phyloP scores from a whole-genome alignment of 2,797 vertebrate species.

The Epinephelus malabaricus region DNA sequence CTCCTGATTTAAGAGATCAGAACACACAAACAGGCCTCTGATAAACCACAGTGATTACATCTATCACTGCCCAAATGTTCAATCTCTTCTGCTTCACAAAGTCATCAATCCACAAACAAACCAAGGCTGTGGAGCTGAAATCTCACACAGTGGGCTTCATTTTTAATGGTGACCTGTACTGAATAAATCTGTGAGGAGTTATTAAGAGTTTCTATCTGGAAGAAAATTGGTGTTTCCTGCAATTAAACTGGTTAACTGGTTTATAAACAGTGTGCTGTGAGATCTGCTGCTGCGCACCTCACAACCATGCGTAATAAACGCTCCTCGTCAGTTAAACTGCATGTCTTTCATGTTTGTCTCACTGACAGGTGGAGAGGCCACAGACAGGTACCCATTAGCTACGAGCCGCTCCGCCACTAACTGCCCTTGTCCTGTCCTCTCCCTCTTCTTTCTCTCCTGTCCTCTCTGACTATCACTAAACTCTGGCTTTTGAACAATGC shows the following conservation, averaged over 20 bases:
- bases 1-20: not conserved
- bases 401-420: too few relatives aligned
- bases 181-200: not conserved
- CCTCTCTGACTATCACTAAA: too few relatives aligned
- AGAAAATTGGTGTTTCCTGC: not conserved
- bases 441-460: too few relatives aligned
- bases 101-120: slow-evolving; percentile 14
- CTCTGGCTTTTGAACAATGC: too few relatives aligned
- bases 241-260: too few relatives aligned
- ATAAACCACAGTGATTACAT: slow-evolving; percentile 14
- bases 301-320: too few relatives aligned
- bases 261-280: too few relatives aligned
- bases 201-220: not conserved
- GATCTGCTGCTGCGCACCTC: not conserved
- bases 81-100: slow-evolving; percentile 1
- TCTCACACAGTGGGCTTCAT: not conserved
- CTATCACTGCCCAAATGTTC: not conserved
- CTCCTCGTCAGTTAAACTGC: too few relatives aligned
- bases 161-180: not conserved
- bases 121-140: not conserved
- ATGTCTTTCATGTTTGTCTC: too few relatives aligned
- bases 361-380: too few relatives aligned
- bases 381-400: too few relatives aligned
- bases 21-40: slow-evolving; percentile 2
- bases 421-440: too few relatives aligned